Base-by-base conservation (phyloP, 2,888 invertebrate genomes). In the Lithophane ornitopus region DNA sequence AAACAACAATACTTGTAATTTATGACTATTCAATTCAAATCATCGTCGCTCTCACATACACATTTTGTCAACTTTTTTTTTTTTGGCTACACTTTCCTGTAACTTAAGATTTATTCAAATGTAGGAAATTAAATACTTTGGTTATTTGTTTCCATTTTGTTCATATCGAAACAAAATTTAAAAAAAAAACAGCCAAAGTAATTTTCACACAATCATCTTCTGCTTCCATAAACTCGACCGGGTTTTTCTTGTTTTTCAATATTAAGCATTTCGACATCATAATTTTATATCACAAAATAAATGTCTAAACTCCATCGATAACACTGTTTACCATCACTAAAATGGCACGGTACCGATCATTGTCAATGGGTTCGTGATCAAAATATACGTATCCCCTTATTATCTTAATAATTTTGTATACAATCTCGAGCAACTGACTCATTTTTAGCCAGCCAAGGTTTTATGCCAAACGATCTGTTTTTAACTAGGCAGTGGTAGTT, bases 351-450 rank as follows among this genome's bases (percentile, higher is more conserved):
- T 93, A 93, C 95, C 95, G 96, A 96, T 96, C 96, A 96, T 95
- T 96, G 96, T 95, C 96, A 96, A 96, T 96, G 94, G 95, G 94
- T 93, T 96, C 96, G 96, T 96, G 96, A 96, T 95, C 95, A 94
- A 96, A 96, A 95, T 95, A 92, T 95, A 95, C 94, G 94, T 96
- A 96, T 96, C 96, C 93, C 94, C 95, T 96, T 96, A 96, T 96
- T 96, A 96, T 95, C 95, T 94, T 93, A 95, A 96, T 94, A 95
- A 96, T 96, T 96, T 95, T 94, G 94, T 95, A 93, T 92, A 95
- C 93, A 94, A 94, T 95, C 94, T 93, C 91, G 92, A 90, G 89
- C 89, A 90, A 91, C 94, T 95, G 95, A 95, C 93, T 96, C 95
- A 96, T 94, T 95, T 95, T 95, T 95, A 93, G 89, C 88, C 88